Evolutionary conservation across 2,113 vertebrate genomes (phyloP).

Genomic region (Synchiropus splendidus): DNA sequence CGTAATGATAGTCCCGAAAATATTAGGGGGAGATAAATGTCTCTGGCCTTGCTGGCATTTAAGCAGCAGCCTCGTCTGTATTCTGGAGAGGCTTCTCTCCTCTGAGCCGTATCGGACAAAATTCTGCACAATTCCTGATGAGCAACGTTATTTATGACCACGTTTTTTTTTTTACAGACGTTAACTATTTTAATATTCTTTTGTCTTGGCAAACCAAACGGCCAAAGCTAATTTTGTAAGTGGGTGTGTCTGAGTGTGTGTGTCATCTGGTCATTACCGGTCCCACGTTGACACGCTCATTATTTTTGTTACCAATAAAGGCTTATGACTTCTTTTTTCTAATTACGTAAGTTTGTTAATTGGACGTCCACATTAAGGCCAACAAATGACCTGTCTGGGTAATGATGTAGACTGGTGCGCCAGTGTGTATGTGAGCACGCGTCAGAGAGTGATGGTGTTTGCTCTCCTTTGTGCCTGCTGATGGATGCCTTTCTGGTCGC

Average conservation of each 20-base stretch:
- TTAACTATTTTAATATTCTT: constrained; percentile 39
- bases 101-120: constrained; percentile 30
- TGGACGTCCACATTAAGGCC: constrained; percentile 43
- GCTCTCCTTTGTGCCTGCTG: constrained; percentile 22
- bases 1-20: constrained; percentile 36
- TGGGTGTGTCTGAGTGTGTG: constrained; percentile 19
- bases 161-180: constrained; percentile 44
- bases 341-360: constrained; percentile 66
- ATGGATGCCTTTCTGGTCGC: constrained; percentile 34
- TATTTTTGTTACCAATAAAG: constrained; percentile 55
- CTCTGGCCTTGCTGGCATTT: constrained; percentile 31
- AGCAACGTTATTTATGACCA: constrained; percentile 34
- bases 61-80: constrained; percentile 33
- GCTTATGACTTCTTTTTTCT: constrained; percentile 59
- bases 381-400: constrained; percentile 43
- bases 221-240: constrained; percentile 5
- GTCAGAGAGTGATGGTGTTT: constrained; percentile 39
- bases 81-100: constrained; percentile 22
- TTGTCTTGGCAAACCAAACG: constrained; percentile 46
- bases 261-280: constrained; percentile 55
- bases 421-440: constrained; percentile 8
- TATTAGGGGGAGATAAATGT: constrained; percentile 44
- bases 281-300: constrained; percentile 42
- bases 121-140: constrained; percentile 22
- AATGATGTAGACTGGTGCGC: constrained; percentile 50